Evolutionary conservation across 2,113 vertebrate genomes (phyloP), one percentile per base, ranked within the genome.

Genomic region (Osmerus eperlanus): DNA sequence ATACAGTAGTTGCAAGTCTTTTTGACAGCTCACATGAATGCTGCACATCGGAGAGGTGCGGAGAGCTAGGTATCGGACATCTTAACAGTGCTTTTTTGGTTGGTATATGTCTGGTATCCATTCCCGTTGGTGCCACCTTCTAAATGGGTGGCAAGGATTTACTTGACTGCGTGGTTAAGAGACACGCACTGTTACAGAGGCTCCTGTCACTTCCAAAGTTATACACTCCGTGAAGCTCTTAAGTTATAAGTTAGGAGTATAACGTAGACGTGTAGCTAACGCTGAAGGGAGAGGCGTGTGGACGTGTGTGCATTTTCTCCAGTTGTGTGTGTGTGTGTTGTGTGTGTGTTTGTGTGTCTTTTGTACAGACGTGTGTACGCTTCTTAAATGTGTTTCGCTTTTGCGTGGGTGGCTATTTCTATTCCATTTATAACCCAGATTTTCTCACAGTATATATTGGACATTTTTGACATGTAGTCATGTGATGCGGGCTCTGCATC

Each of bases 121-220:
- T 68, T 55, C 72, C 67, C 73, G 32, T 65, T 18, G 7, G 55
- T 74, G 72, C 82, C 66, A 61, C 60, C 61, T 19, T 32, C 69
- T 73, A 67, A 77, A 72, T 80, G 78, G 71, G 52, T 28, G 70
- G 80, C 81, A 74, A 65, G 16, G 65, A 76, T 75, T 75, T 13
- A 60, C 74, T 82, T 69, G 65, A 65, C 65, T 82, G 72, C 74
- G 41, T 61, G 68, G 21, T 70, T 78, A 81, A 84, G 70, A 73
- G 72, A 81, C 71, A 75, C 65, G 55, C 36, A 29, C 28, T 70
- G 68, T 60, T 25, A 60, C 58, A 21, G 11, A 28, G 21, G 55
- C 79, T 74, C 70, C 47, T 18, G 70, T 68, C 67, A 21, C 21
- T 21, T 21, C 21, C 21, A 21, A 72, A 84, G 84, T 72, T 75